Percentiles rank a stretch among this genome's conserved stretches.
Conservation (phyloP, 2,888 invertebrate species). For the Pardosa pseudoannulata region DNA sequence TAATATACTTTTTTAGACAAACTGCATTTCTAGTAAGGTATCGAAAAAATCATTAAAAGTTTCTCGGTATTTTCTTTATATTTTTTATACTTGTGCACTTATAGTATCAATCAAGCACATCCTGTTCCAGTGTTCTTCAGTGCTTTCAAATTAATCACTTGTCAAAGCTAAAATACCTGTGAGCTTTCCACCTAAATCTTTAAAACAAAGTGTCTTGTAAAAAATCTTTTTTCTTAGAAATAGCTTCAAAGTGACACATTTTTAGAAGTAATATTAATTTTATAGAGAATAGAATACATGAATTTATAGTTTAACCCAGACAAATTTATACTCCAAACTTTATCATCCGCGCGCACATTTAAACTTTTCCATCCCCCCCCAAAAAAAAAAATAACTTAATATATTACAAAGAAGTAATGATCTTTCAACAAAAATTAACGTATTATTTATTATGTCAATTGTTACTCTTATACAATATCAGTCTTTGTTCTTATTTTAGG, state of each 20-base stretch:
- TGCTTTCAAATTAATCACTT: not conserved
- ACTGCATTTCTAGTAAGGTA: not conserved
- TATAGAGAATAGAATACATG: not conserved
- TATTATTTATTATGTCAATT: too few relatives aligned
- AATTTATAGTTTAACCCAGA: not conserved
- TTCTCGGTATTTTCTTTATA: slow-evolving; percentile 5
- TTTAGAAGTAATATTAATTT: not conserved
- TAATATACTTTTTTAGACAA: slow-evolving; percentile 10
- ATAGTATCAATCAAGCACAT: not conserved
- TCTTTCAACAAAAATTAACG: too few relatives aligned
- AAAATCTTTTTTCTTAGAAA: not conserved
- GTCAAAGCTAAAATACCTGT: not conserved
- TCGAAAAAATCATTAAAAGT: not conserved
- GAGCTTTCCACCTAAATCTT: not conserved
- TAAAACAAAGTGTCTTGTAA: not conserved
- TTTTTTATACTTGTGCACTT: slow-evolving; percentile 27
- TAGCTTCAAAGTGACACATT: not conserved
- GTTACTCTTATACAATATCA: too few relatives aligned
- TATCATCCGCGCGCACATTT: not conserved
- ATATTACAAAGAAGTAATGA: too few relatives aligned
- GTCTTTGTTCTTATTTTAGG: too few relatives aligned
- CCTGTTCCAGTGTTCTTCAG: not conserved
- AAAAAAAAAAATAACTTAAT: too few relatives aligned
- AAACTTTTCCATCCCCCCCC: too few relatives aligned
- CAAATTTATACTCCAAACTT: slow-evolving; percentile 2